Percentiles rank a stretch among this genome's conserved stretches.
Conservation (phyloP, 2,797 vertebrate genomes). For the Sebastes hubbsi region DNA sequence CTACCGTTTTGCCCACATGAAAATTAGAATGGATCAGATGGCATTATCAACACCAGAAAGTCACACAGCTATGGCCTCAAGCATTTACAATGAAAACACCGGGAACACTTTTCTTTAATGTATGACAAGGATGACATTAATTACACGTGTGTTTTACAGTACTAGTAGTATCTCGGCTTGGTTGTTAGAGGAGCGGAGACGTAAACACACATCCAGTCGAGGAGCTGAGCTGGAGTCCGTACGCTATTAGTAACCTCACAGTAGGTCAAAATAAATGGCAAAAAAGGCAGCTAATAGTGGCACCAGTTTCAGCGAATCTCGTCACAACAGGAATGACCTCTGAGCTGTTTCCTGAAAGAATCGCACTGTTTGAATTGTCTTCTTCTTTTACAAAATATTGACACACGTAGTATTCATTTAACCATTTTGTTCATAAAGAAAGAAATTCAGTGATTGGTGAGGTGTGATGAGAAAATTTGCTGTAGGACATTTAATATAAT, state of each 20-base stretch:
- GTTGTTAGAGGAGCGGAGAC: conserved; percentile 46
- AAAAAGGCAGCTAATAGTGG: conserved; percentile 40
- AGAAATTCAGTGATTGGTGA: neutral
- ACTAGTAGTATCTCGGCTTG: conserved; percentile 37
- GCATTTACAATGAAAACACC: conserved; percentile 64
- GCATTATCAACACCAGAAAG: conserved; percentile 27
- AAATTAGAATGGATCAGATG: conserved; percentile 11
- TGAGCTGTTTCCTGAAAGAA: conserved; percentile 24
- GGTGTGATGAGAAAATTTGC: conserved; percentile 1
- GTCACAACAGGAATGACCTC: neutral
- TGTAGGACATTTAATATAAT: neutral
- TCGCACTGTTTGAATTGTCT: neutral
- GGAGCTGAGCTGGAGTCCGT: conserved; percentile 22
- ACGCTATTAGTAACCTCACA: conserved; percentile 30
- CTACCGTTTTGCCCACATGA: neutral
- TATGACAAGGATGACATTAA: conserved; percentile 53
- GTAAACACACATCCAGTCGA: neutral
- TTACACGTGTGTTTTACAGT: conserved; percentile 66
- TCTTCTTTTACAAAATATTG: conserved; percentile 26
- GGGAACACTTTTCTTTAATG: conserved; percentile 61
- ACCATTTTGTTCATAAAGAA: conserved; percentile 1
- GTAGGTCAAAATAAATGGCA: conserved; percentile 32
- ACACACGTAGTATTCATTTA: conserved; percentile 1
- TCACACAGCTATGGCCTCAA: conserved; percentile 52
- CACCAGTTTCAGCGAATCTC: conserved; percentile 18